Evolutionary conservation across 30 jellyfish, hydroid and myxozoan genomes (phyloP).

Genomic region (Aurelia sp.): DNA sequence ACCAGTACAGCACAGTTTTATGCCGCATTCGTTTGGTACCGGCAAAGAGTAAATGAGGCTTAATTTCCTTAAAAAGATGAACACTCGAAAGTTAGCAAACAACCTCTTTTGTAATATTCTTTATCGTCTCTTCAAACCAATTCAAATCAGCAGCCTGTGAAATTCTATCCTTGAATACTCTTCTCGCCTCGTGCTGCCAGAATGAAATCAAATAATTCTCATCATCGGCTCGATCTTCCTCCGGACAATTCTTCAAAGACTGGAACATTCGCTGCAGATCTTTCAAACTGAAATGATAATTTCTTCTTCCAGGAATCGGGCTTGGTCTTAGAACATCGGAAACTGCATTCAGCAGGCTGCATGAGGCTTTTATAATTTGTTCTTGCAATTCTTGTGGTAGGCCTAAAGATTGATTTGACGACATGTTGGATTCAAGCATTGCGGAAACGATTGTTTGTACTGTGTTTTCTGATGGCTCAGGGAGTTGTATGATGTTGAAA

Average conservation of each 20-base stretch:
- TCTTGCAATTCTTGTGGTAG: conserved; percentile 76
- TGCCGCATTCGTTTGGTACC: too few relatives aligned
- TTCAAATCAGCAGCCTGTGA: conserved; percentile 66
- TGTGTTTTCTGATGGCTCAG: conserved; percentile 52
- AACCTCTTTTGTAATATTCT: conserved; percentile 46
- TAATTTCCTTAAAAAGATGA: too few relatives aligned
- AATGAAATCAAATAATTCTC: conserved; percentile 64
- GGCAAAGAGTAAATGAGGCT: too few relatives aligned
- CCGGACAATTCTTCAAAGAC: conserved; percentile 80
- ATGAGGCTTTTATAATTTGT: conserved; percentile 66
- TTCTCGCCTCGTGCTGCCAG: conserved; percentile 80
- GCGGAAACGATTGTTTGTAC: conserved; percentile 63
- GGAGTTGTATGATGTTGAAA: conserved; percentile 68
- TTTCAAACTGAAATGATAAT: conserved; percentile 67
- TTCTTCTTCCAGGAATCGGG: conserved; percentile 50
- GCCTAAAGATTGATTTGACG: conserved; percentile 48
- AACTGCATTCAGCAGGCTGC: conserved; percentile 38
- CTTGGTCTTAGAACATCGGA: conserved; percentile 53
- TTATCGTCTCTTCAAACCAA: conserved; percentile 80
- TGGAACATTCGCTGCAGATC: conserved; percentile 78
- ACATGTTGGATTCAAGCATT: conserved; percentile 88
- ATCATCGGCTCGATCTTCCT: conserved; percentile 81
- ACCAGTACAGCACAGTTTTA: too few relatives aligned
- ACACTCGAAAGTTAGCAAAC: neutral
- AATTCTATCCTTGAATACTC: conserved; percentile 73